Evolutionary conservation across 2,888 invertebrate species (phyloP), one percentile per base, ranked within the genome.

Genomic region (Nomada fucata): DNA sequence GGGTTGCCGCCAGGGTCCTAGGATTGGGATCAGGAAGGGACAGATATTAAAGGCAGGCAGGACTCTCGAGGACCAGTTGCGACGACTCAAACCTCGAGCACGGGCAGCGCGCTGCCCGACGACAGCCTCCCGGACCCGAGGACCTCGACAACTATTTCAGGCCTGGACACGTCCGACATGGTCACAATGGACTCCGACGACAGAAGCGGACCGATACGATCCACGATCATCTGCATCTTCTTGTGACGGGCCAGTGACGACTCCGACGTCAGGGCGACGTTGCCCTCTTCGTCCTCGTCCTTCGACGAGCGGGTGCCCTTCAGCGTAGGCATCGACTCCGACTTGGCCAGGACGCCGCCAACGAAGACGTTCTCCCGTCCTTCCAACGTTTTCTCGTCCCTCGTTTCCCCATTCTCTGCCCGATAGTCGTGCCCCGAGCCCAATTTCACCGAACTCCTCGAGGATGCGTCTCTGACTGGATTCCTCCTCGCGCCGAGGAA

Each of bases 221-320:
- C 71, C 23, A 88, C 59, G 44, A 90, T 90, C 74, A 76, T 87
- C n/a, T 83, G 77, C 60, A 90, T 80, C 68, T 87, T 90, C 55
- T 60, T 80, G 1, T 80, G n/a, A 0, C 87, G 81, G 0, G 85
- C 87, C 3, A 83, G 60, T 20, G 85, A 85, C 5, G 89, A 90
- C 11, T 86, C 86, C 0, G 90, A 89, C 4, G 72, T 74, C 26
- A 82, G 3, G 1, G 57, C n/a, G 2, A 64, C 20, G 15, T 60
- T 23, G 2, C 52, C 63, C 11, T 42, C 23, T 1, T 68, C 60
- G 23, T 72, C 60, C 15, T 67, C 36, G 10, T 59, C 59, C 20
- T 52, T 36, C 29, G 29, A 36, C 0, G 52, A 55, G 11, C 53
- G n/a, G 11, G 52, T 23, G 29, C 52, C 75, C 23, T 59, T 82